phyloP scores from a whole-genome alignment of 2,888 invertebrate genomes.

The Isoperla grammatica region DNA sequence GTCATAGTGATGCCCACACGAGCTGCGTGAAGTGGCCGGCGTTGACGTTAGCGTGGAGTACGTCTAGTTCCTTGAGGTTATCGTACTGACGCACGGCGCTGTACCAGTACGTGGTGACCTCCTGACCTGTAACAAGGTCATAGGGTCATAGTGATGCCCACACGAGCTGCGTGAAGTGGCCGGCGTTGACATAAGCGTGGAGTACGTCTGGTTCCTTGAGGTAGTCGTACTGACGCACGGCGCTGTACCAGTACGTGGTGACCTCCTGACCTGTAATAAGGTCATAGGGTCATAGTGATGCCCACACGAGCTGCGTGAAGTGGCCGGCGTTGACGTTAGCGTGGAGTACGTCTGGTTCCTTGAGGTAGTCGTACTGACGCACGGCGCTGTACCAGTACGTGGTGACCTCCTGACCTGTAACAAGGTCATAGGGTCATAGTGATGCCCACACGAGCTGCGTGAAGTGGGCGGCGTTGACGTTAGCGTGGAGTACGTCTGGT shows the following conservation, averaged over 20 bases:
- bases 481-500: constrained; percentile 65
- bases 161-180: constrained; percentile 82
- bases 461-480: constrained; percentile 80
- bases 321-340: constrained; percentile 79
- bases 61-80: too few relatives aligned
- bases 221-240: constrained; percentile 70
- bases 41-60: too few relatives aligned
- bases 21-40: too few relatives aligned
- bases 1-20: too few relatives aligned
- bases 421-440: too few relatives aligned
- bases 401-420: constrained; percentile 66
- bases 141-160: too few relatives aligned
- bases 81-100: too few relatives aligned
- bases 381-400: constrained; percentile 78
- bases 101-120: too few relatives aligned
- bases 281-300: too few relatives aligned
- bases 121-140: too few relatives aligned
- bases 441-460: constrained; percentile 81
- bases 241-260: constrained; percentile 75
- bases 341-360: constrained; percentile 65
- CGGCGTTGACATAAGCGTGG: constrained; percentile 73
- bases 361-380: constrained; percentile 68
- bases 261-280: constrained; percentile 64
- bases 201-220: constrained; percentile 65
- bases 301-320: constrained; percentile 85